These are phyloP conservation scores for Hydrophis major DNA, from an alignment of 2,797 vertebrate species.

Conservation along the genomic window DNA sequence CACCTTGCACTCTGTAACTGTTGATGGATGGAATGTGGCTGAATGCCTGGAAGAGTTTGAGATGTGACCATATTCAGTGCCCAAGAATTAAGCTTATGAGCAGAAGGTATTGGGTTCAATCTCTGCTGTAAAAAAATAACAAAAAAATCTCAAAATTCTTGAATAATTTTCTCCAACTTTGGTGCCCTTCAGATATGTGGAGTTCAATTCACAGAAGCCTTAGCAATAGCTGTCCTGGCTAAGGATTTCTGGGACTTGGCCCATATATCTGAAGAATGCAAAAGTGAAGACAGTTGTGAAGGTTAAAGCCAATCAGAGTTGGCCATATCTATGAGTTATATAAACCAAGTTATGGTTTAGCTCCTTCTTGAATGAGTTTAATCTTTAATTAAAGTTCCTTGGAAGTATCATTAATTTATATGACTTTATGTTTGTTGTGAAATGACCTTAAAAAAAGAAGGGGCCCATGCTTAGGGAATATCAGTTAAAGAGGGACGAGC, in stretches of 20 bases:
- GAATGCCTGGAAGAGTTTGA: neutral
- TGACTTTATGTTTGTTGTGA: neutral
- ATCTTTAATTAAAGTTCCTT: neutral
- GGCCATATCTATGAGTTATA: neutral
- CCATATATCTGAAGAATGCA: neutral
- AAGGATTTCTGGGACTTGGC: neutral
- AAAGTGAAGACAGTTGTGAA: neutral
- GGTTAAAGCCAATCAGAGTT: neutral
- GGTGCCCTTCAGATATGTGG: neutral
- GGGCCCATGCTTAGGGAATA: neutral
- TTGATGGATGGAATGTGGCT: neutral
- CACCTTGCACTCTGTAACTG: neutral
- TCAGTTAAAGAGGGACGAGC: too few relatives aligned
- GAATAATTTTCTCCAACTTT: neutral
- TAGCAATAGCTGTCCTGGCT: neutral
- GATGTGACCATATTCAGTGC: neutral
- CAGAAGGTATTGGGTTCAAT: neutral
- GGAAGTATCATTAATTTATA: neutral
- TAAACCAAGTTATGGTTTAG: neutral
- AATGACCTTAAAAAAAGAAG: neutral
- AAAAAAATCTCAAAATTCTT: neutral
- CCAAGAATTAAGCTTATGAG: neutral
- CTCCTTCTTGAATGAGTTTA: neutral
- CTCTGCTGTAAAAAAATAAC: neutral
- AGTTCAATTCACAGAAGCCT: neutral